phyloP scores from a whole-genome alignment of 2,113 vertebrate genomes.

The Aptenodytes patagonicus region DNA sequence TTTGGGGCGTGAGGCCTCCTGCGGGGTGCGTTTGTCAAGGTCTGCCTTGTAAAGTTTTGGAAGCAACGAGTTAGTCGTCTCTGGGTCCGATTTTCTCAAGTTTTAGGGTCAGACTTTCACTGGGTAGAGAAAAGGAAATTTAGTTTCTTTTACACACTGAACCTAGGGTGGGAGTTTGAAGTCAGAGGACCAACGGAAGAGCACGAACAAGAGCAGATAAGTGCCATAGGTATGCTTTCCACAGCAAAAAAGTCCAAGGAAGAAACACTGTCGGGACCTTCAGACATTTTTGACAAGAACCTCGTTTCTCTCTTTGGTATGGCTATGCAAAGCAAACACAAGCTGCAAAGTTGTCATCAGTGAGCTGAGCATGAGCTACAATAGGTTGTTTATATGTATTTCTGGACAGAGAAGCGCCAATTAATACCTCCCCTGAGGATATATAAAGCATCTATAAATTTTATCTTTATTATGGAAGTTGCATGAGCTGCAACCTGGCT shows the following conservation, averaged over 20 bases:
- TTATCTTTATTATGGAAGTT: not conserved
- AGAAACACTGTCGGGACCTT: not conserved
- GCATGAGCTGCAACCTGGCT: not conserved
- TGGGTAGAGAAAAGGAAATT: too few species aligned
- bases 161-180: not conserved
- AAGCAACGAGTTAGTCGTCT: not conserved
- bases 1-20: fast-evolving
- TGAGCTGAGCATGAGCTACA: not conserved
- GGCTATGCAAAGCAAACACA: not conserved
- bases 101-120: not conserved
- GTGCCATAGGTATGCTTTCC: fast-evolving
- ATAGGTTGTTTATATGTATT: not conserved
- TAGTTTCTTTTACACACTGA: fast-evolving
- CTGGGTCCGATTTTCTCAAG: not conserved
- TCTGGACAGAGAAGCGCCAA: not conserved
- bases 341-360: not conserved
- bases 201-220: not conserved
- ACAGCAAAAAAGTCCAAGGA: fast-evolving
- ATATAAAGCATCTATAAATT: not conserved
- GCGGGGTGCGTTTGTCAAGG: too few species aligned
- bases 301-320: fast-evolving
- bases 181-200: fast-evolving
- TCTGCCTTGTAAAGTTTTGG: not conserved
- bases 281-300: fast-evolving
- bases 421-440: not conserved